Evolutionary conservation across 2,888 invertebrate species (phyloP).

Genomic region (Ceratothoa steindachneri): DNA sequence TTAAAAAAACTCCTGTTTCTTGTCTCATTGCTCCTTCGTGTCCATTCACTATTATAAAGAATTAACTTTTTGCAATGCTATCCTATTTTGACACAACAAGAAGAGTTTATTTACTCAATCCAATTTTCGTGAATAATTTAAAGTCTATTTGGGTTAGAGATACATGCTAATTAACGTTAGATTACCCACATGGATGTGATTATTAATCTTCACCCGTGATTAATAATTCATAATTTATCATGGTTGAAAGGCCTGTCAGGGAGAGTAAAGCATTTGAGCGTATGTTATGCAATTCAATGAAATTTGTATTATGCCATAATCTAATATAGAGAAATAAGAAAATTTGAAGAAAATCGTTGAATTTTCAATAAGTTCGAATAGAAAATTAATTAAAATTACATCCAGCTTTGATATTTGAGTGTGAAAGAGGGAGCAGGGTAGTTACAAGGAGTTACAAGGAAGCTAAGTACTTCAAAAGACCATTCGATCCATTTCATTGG

Average conservation of each 20-base stretch:
- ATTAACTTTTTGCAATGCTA: too few relatives aligned
- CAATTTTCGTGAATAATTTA: background rate
- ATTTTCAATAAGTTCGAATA: too few relatives aligned
- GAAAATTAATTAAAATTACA: background rate
- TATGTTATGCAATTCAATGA: background rate
- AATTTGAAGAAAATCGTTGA: background rate
- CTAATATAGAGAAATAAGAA: background rate
- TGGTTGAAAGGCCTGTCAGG: too few relatives aligned
- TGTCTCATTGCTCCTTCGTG: too few relatives aligned
- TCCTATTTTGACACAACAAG: too few relatives aligned
- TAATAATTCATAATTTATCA: too few relatives aligned
- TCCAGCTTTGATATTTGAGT: background rate
- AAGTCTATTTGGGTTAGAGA: background rate
- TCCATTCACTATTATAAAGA: too few relatives aligned
- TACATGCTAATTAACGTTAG: background rate
- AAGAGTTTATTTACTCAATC: too few relatives aligned
- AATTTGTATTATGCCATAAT: background rate
- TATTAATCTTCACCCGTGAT: background rate
- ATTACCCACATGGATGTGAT: background rate
- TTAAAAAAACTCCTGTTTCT: background rate
- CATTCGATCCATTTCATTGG: too few relatives aligned
- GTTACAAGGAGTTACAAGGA: too few relatives aligned
- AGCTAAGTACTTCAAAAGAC: too few relatives aligned
- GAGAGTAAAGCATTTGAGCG: too few relatives aligned
- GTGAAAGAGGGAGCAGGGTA: background rate